These are phyloP conservation scores for Andrena camellia DNA, from an alignment of 2,888 invertebrate genomes.

Conservation along the genomic window DNA sequence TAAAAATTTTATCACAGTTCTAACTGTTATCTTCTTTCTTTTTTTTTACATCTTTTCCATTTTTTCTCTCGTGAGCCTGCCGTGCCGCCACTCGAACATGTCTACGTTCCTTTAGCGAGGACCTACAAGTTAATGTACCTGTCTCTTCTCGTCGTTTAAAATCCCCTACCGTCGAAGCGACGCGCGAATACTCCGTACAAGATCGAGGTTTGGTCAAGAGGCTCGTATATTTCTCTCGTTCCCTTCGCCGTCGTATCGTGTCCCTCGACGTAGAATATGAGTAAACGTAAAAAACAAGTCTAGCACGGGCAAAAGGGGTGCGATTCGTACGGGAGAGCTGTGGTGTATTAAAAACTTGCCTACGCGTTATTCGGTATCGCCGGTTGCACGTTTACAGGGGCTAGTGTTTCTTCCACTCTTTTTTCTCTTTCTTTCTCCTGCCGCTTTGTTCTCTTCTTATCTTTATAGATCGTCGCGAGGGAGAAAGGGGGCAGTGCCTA, in stretches of 20 bases:
- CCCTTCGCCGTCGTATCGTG: constrained; percentile 16
- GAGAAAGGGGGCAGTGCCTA: constrained; percentile 48
- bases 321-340: constrained; percentile 57
- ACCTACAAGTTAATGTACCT: constrained; percentile 41
- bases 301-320: constrained; percentile 60
- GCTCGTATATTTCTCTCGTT: constrained; percentile 25
- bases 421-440: constrained; percentile 18
- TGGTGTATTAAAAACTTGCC: constrained; percentile 71
- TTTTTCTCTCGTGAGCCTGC: constrained; percentile 51
- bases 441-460: constrained; percentile 16
- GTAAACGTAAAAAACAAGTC: constrained; percentile 4
- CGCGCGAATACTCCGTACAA: constrained; percentile 48
- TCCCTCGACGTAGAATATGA: no score
- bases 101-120: constrained; percentile 61
- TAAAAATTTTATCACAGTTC: constrained; percentile 77
- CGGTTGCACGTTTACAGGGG: constrained; percentile 58
- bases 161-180: constrained; percentile 54
- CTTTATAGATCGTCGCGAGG: constrained; percentile 49
- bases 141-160: constrained; percentile 30
- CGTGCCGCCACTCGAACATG: constrained; percentile 46
- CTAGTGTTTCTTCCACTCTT: constrained; percentile 54
- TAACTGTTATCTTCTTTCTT: constrained; percentile 60
- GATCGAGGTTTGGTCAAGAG: constrained; percentile 40
- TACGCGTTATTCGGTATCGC: constrained; percentile 60
- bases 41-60: not conserved